Base-by-base conservation (phyloP, 1,140 invertebrate genomes). In the Campoletis sonorensis region DNA sequence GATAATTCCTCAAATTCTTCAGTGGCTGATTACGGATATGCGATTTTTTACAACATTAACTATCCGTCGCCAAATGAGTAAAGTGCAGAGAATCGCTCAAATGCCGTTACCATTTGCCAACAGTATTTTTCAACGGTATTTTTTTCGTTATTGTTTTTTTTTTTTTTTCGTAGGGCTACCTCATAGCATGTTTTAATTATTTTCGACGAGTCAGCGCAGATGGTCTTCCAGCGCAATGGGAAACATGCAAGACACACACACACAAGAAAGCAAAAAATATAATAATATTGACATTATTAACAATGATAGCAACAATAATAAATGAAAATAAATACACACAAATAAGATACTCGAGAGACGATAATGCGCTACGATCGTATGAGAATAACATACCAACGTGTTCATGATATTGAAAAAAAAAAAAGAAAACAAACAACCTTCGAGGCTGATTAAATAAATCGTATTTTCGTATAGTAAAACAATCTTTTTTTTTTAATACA, bases 391-490 rank as follows among this genome's bases (percentile, higher is more conserved):
- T 21, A 45, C 71, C 37, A 73, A 45, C n/a, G 71, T 73, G 71
- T 73, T 73, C 71, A 73, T 73, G 71, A 40, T 40, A 49, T 73
- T 73, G 45, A 11, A 45, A 13, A 49, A 49, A 73, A 5, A 45
- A 16, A 23, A 73, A 73, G 71, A 45, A 13, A 49, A 49, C 49
- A 5, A 45, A 16, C 13, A 73, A 73, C 40, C 71, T 73, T 73
- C 40, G 37, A 23, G 26, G 71, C 33, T 49, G 27, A 73, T 71
- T 71, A 7, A 71, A 73, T 73, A 73, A 73, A 73, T 45, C 71
- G 71, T 73, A 73, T 73, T 73, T 73, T 73, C 71, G 37, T 73
- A 73, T 73, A 73, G 71, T 73, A 73, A 49, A n/a, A 21, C 11
- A 49, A 4, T 40, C 49, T 21, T 18, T 7, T n/a, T n/a, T n/a